These are phyloP conservation scores for Corythoichthys haematopterus DNA, from an alignment of 2,113 vertebrate genomes.

Conservation along the genomic window DNA sequence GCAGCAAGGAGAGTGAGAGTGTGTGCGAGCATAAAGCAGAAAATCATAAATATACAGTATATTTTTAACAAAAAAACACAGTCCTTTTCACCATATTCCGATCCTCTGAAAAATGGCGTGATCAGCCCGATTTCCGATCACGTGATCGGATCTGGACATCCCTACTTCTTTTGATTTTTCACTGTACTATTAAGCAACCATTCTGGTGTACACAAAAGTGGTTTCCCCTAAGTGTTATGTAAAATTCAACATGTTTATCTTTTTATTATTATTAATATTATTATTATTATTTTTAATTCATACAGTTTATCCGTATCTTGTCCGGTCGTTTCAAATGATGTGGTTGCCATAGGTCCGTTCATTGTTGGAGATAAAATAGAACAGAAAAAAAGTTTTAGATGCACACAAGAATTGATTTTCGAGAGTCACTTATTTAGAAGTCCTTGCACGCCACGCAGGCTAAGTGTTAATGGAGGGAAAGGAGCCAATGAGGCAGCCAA, in stretches of 20 bases:
- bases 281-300: not conserved
- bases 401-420: not conserved
- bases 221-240: not conserved
- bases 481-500: conserved; percentile 52
- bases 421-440: conserved; percentile 15
- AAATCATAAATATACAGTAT: no score
- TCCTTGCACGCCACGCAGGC: conserved; percentile 17
- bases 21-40: no score
- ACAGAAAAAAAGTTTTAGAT: not conserved
- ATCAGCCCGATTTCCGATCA: no score
- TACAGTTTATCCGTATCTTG: not conserved
- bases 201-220: not conserved
- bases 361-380: not conserved
- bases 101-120: no score
- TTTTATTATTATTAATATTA: not conserved
- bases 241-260: not conserved
- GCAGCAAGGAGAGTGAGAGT: no score
- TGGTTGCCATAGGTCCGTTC: not conserved
- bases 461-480: conserved; percentile 23
- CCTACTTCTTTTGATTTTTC: no score
- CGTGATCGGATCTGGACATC: no score
- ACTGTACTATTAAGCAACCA: no score
- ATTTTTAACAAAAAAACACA: no score
- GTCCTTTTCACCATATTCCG: no score
- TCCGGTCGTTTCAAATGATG: not conserved